These are phyloP conservation scores for Philhelius pedissequus DNA, from an alignment of 2,888 invertebrate genomes.

Conservation along the genomic window DNA sequence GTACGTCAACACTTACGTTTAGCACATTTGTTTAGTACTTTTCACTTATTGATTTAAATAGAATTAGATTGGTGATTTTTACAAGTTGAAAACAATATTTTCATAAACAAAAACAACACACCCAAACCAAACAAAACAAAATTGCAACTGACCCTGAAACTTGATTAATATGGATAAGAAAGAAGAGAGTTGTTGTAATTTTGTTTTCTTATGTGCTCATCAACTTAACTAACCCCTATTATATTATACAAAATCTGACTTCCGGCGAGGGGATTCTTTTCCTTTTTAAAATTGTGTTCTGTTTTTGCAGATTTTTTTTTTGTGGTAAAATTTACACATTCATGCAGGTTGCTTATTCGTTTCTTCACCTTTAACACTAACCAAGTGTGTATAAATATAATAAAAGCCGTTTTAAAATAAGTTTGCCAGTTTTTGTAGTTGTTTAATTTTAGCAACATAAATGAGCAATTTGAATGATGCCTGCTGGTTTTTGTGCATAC, in stretches of 20 bases:
- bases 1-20: neutral
- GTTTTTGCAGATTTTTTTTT: neutral
- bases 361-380: conserved; percentile 56
- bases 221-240: conserved; percentile 16
- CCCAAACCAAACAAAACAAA: neutral
- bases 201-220: conserved; percentile 10
- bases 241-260: conserved; percentile 40
- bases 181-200: conserved; percentile 10
- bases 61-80: neutral
- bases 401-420: conserved; percentile 37
- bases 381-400: conserved; percentile 6
- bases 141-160: conserved; percentile 39
- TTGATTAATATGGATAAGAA: conserved; percentile 16
- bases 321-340: neutral
- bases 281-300: neutral
- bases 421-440: conserved; percentile 2
- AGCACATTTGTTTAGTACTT: neutral
- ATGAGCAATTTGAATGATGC: neutral
- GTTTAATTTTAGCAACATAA: conserved; percentile 37
- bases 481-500: neutral
- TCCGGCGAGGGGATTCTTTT: conserved; percentile 60
- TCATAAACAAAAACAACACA: conserved; percentile 2
- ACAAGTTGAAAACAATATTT: neutral
- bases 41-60: neutral
- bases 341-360: conserved; percentile 48